phyloP scores from a whole-genome alignment of 2,797 vertebrate genomes.

The Columba guinea region DNA sequence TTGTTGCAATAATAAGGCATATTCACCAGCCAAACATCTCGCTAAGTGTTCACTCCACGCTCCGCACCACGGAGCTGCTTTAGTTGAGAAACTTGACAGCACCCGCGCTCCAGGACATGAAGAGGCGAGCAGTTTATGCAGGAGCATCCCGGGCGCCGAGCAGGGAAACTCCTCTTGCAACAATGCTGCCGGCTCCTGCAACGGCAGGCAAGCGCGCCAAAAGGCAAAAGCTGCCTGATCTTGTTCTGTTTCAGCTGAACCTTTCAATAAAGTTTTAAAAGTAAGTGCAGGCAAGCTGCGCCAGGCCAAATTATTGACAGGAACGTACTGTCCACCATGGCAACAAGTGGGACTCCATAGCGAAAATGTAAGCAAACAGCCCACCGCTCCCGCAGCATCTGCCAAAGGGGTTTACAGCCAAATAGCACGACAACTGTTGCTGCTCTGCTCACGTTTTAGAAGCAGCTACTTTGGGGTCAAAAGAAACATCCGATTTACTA shows the following conservation, averaged over 20 bases:
- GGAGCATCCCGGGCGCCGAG: neutral
- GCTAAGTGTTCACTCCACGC: neutral
- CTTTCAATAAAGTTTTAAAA: conserved; percentile 76
- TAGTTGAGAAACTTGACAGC: conserved; percentile 64
- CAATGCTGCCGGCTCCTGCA: conserved; percentile 56
- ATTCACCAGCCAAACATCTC: neutral
- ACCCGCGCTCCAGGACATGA: neutral
- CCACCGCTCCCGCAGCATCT: conserved; percentile 69
- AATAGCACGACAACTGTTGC: conserved; percentile 56
- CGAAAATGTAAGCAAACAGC: conserved; percentile 80
- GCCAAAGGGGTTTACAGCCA: conserved; percentile 71
- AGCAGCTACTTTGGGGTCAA: conserved; percentile 40
- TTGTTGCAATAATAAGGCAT: conserved; percentile 1
- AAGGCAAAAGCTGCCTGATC: conserved; percentile 75
- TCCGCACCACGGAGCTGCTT: neutral
- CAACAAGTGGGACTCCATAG: conserved; percentile 79
- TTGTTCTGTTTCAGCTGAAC: conserved; percentile 71
- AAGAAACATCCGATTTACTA: conserved; percentile 52
- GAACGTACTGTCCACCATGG: conserved; percentile 79
- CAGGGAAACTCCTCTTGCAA: conserved; percentile 60
- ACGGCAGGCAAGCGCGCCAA: conserved; percentile 65
- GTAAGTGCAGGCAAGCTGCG: conserved; percentile 68
- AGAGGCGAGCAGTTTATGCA: conserved; percentile 9
- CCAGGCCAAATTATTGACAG: conserved; percentile 82
- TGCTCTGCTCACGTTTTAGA: conserved; percentile 46